These are phyloP conservation scores for Chionodraco myersi DNA, from an alignment of 2,113 vertebrate genomes.

Conservation along the genomic window DNA sequence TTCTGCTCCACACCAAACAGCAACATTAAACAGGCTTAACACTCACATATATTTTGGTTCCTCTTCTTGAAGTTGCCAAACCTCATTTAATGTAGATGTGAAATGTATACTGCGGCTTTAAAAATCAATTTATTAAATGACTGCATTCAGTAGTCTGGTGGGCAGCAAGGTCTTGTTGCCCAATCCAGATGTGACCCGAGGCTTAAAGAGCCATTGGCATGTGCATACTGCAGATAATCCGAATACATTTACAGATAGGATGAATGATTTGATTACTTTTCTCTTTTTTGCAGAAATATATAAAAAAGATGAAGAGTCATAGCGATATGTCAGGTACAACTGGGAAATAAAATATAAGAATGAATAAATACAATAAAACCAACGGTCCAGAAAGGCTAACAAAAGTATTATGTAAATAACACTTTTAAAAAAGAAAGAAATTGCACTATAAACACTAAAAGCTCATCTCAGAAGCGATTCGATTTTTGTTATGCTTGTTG, in stretches of 20 bases:
- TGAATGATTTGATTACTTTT: neutral
- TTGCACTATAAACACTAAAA: too few species aligned
- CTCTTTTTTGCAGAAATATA: neutral
- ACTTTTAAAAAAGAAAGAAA: neutral
- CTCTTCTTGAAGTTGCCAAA: neutral
- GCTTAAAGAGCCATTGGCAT: constrained; percentile 7
- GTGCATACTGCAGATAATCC: constrained; percentile 3
- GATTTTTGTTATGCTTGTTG: neutral
- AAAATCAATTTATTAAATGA: neutral
- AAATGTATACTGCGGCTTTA: neutral
- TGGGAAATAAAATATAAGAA: neutral
- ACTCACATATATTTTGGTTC: neutral
- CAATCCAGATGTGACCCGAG: constrained; percentile 19
- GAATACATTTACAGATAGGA: neutral
- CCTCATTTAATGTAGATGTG: neutral
- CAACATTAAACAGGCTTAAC: neutral
- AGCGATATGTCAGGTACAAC: neutral
- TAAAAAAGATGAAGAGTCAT: neutral
- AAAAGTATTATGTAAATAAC: neutral
- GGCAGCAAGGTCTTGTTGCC: neutral
- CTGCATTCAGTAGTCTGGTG: neutral
- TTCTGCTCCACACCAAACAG: neutral
- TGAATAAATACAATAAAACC: neutral
- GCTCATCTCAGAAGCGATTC: neutral
- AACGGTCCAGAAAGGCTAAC: neutral